Base-by-base conservation (phyloP, 2,888 invertebrate species). In the Eumerus sabulonum region DNA sequence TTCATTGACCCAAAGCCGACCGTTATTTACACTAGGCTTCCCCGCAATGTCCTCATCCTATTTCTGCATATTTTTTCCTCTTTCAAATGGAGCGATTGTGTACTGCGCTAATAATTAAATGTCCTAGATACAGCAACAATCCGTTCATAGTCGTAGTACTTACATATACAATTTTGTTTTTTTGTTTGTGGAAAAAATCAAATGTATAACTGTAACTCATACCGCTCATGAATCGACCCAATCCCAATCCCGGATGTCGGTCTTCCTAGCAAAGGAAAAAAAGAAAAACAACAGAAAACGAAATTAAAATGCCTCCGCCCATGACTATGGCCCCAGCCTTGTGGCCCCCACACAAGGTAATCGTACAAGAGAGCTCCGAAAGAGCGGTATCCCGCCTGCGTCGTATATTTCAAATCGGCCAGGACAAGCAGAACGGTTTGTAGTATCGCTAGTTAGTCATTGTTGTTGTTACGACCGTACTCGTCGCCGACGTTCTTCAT, bases 361-460 rank as follows among this genome's bases (percentile, higher is more conserved):
- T 27, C 7, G 3, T 27, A 7, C 48, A 57, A 76, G 76, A 70
- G 70, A 64, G 48, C 44, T 53, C 36, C 35, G 50, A 19, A 53
- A 77, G 62, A 77, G 76, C 76, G 76, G 76, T 77, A 77, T 77
- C 77, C 79, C 79, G 74, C 73, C 79, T 79, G 79, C 79, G 79
- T 79, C 74, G 59, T 74, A 50, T 74, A 50, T 74, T 79, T 64
- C 50, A 12, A 70, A 35, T 64, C 16, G 13, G 2, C 7, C 27
- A 63, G 74, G 54, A n/a, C n/a, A n/a, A n/a, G n/a, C n/a, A n/a
- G n/a, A n/a, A 70, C 64, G 68, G 63, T 51, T 59, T 3, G 50
- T 42, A 36, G 57, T 60, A 77, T 77, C 77, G 77, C 77, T 72
- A 45, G 72, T 57, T 72, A 62, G 62, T 57, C 59, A 66, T 59